These are phyloP conservation scores for Notospermus geniculatus DNA, from an alignment of 1,140 invertebrate genomes.

Conservation along the genomic window DNA sequence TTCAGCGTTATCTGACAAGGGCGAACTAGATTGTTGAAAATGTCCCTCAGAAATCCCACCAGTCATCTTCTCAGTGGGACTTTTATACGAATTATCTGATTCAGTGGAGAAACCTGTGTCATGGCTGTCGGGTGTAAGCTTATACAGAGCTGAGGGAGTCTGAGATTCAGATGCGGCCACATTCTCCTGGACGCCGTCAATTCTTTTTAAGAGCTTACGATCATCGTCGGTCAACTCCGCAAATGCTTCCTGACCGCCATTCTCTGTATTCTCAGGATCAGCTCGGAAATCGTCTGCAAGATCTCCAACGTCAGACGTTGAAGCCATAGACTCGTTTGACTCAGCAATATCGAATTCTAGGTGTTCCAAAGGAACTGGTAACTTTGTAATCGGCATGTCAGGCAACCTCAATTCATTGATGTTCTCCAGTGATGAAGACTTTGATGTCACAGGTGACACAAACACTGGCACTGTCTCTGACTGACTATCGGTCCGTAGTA, in stretches of 20 bases:
- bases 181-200: background rate
- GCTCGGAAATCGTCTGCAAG: constrained; percentile 17
- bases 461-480: constrained; percentile 8
- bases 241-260: constrained; percentile 24
- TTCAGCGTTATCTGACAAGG: too few species aligned
- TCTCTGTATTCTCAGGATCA: constrained; percentile 17
- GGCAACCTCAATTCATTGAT: background rate
- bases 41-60: background rate
- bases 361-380: background rate
- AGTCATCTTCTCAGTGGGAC: background rate
- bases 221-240: constrained; percentile 19
- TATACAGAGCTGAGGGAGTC: constrained; percentile 6
- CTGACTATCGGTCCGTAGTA: constrained; percentile 13
- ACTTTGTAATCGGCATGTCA: background rate
- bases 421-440: background rate
- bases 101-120: background rate
- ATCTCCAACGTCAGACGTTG: constrained; percentile 16
- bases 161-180: constrained; percentile 7
- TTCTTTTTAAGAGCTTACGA: background rate
- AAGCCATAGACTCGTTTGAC: constrained; percentile 33
- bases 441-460: constrained; percentile 2
- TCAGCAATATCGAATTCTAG: background rate
- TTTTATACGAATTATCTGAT: background rate
- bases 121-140: background rate
- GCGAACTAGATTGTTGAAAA: background rate